Percentiles rank a stretch among this genome's conserved stretches.
Evolutionary conservation across 2,113 vertebrate species (phyloP).

Genomic region (Bujurquina vittata): DNA sequence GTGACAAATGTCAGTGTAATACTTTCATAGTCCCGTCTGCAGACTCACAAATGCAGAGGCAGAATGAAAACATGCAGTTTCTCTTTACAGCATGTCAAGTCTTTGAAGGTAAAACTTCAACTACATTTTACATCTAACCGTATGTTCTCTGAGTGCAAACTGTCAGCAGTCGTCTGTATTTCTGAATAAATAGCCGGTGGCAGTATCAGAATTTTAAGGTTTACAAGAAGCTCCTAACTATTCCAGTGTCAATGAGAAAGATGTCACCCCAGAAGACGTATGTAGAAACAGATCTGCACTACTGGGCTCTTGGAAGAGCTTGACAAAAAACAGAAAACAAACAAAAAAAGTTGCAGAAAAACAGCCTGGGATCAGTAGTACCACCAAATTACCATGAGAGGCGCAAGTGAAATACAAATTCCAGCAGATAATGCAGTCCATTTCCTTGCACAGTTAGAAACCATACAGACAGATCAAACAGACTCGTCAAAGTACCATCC

Average conservation of each 20-base stretch:
- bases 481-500: slow-evolving; percentile 60
- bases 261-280: slow-evolving; percentile 21
- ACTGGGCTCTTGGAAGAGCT: slow-evolving; percentile 36
- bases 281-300: slow-evolving; percentile 30
- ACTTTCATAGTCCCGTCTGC: slow-evolving; percentile 58
- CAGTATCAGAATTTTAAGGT: slow-evolving; percentile 37
- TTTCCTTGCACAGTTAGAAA: slow-evolving; percentile 41
- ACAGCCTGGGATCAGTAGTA: slow-evolving; percentile 73
- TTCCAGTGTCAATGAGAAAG: slow-evolving; percentile 74
- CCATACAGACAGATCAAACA: slow-evolving; percentile 42
- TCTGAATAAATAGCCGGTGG: slow-evolving; percentile 47
- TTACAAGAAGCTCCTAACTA: slow-evolving; percentile 41
- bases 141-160: not conserved
- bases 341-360: slow-evolving; percentile 29
- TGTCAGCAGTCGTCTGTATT: slow-evolving; percentile 8
- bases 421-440: slow-evolving; percentile 47
- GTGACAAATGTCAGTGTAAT: slow-evolving; percentile 64
- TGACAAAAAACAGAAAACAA: not conserved
- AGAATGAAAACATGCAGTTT: slow-evolving; percentile 58
- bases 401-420: slow-evolving; percentile 33
- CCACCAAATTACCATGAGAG: slow-evolving; percentile 56
- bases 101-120: slow-evolving; percentile 17
- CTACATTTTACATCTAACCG: slow-evolving; percentile 35
- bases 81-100: slow-evolving; percentile 44
- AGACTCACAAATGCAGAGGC: slow-evolving; percentile 21